Evolutionary conservation across 2,888 invertebrate species (phyloP), one percentile per base, ranked within the genome.

Genomic region (Synergus laeviventris): DNA sequence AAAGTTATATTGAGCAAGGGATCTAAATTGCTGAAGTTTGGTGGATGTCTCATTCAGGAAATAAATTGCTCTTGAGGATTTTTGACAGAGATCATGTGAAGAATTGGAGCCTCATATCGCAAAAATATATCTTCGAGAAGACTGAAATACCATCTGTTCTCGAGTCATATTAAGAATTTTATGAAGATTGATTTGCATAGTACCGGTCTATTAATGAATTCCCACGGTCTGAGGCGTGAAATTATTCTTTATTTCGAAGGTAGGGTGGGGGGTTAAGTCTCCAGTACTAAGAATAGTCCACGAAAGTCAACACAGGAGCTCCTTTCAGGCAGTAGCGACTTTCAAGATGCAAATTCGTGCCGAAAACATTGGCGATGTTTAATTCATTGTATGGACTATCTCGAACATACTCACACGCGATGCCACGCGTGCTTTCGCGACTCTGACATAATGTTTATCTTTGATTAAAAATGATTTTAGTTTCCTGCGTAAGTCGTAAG

Each of bases 351-450:
- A 87, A 87, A 87, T 87, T 85, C 81, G 77, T 82, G 80, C 76
- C 84, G 84, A 86, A 86, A 87, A 86, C 81, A 82, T 82, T 82
- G 80, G 74, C 81, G 74, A 84, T 86, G 86, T 87, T 82, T 87
- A 87, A 87, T 87, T 87, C 84, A 87, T 87, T 80, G 79, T 75
- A 81, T 61, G 74, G 59, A 36, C 59, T 24, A 54, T 59, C 8
- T 21, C 14, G 38, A 39, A 31, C 38, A 18, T 39, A 14, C 36
- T 39, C 38, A 49, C 84, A 80, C 78, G 85, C 81, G 84, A 81
- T 81, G 81, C 79, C 82, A 86, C 84, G 78, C 82, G 81, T 83
- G 83, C 81, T 84, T 83, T 78, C 77, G 84, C 81, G 83, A 84
- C 83, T 83, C 81, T 83, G 82, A 86, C 82, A 83, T 83, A 81